Evolutionary conservation across 2,113 vertebrate species (phyloP).

Genomic region (Saccopteryx leptura): DNA sequence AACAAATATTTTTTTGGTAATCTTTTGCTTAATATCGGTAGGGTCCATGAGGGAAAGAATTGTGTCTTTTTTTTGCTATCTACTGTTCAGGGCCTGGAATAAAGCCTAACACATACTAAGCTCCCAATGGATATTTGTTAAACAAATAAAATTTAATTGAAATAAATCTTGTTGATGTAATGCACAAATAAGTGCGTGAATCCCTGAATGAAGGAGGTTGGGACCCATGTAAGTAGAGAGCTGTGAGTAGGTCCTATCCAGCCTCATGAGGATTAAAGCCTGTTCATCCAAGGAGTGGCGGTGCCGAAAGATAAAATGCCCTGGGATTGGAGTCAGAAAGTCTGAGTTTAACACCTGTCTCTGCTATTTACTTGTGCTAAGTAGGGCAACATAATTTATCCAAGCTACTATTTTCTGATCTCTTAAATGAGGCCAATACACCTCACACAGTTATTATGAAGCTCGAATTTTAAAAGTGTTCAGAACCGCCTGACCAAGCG

Average conservation of each 20-base stretch:
- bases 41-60: not conserved
- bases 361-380: conserved; percentile 40
- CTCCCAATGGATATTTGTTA: not conserved
- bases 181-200: not conserved
- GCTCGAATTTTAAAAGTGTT: not conserved
- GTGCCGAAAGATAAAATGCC: not conserved
- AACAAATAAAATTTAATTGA: not conserved
- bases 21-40: not conserved
- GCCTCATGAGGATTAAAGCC: not conserved
- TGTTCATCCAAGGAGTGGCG: not conserved
- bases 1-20: not conserved
- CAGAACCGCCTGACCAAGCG: not conserved
- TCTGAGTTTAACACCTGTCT: not conserved
- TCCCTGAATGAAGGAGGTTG: not conserved
- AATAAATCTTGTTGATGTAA: not conserved
- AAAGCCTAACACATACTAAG: not conserved
- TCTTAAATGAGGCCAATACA: not conserved
- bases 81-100: not conserved
- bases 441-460: not conserved
- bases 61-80: not conserved
- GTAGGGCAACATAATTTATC: conserved; percentile 1
- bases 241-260: not conserved
- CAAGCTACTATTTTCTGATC: conserved; percentile 5
- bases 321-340: not conserved
- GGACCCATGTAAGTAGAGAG: not conserved